A percentile compares a stretch with the other conserved stretches of the same genome.
phyloP scores from a whole-genome alignment of 2,888 invertebrate species.

The Clusia tigrina region DNA sequence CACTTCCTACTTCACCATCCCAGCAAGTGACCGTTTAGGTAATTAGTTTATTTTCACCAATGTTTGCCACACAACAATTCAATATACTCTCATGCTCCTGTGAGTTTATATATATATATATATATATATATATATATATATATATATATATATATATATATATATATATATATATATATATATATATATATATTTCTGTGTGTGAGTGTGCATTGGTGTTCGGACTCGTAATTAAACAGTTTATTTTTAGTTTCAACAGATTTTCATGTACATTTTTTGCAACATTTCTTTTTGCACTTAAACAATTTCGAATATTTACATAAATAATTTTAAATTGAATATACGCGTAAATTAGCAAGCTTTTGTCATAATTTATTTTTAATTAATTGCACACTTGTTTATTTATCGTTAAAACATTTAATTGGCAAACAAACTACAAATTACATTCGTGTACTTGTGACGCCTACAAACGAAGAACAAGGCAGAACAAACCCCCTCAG shows the following conservation, averaged over 20 bases:
- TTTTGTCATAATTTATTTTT: constrained; percentile 11
- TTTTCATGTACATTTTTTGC: constrained; percentile 8
- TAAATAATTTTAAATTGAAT: neutral
- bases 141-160: too few species aligned
- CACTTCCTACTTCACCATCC: constrained; percentile 8
- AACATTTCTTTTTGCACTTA: neutral
- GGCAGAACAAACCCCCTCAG: too few species aligned
- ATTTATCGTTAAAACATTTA: neutral
- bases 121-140: too few species aligned
- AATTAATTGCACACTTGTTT: neutral
- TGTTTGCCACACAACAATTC: too few species aligned
- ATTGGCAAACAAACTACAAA: constrained; percentile 7
- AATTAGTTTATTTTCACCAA: constrained; percentile 2
- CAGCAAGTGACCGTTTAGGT: neutral
- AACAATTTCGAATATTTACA: neutral
- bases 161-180: too few species aligned
- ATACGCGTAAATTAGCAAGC: neutral
- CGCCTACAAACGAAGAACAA: too few species aligned
- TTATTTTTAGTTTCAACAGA: neutral
- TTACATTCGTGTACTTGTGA: too few species aligned
- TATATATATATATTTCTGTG: constrained; percentile 2
- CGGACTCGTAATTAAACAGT: constrained; percentile 1
- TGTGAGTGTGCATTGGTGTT: too few species aligned
- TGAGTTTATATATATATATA: too few species aligned
- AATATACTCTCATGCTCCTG: too few species aligned